These are phyloP conservation scores for Pandemis cinnamomeana DNA, from an alignment of 2,888 invertebrate species.

Conservation along the genomic window DNA sequence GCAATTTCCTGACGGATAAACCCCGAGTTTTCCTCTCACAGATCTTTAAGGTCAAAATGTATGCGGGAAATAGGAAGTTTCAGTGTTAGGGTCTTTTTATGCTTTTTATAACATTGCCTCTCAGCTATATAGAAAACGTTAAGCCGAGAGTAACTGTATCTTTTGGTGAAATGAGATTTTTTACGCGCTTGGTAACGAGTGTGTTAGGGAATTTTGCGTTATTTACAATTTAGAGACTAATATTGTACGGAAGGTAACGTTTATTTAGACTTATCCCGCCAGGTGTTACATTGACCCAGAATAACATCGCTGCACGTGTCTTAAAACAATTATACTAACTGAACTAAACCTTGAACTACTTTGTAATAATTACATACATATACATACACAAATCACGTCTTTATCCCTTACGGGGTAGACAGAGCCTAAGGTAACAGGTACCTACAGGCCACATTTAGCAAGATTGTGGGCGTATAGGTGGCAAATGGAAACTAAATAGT, in stretches of 20 bases:
- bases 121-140: constrained; percentile 29
- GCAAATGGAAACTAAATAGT: too few species aligned
- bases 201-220: constrained; percentile 16
- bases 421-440: too few species aligned
- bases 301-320: background rate
- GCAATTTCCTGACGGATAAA: constrained; percentile 40
- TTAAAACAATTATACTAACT: too few species aligned
- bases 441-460: too few species aligned
- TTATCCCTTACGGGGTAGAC: too few species aligned
- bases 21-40: constrained; percentile 22
- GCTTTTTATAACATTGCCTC: constrained; percentile 40
- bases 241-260: background rate
- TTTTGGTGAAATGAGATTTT: constrained; percentile 39
- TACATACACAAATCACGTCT: too few species aligned
- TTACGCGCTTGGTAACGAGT: constrained; percentile 3
- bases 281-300: background rate
- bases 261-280: background rate
- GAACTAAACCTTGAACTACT: too few species aligned
- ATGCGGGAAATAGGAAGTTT: constrained; percentile 39
- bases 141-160: constrained; percentile 34
- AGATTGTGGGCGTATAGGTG: too few species aligned
- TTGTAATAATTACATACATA: too few species aligned
- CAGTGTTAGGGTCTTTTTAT: constrained; percentile 39
- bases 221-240: constrained; percentile 13
- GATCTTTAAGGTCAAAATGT: constrained; percentile 39